Percentiles rank a stretch among this genome's conserved stretches.
Conservation (phyloP, 2,888 invertebrate genomes). For the Drosophila prostipennis region DNA sequence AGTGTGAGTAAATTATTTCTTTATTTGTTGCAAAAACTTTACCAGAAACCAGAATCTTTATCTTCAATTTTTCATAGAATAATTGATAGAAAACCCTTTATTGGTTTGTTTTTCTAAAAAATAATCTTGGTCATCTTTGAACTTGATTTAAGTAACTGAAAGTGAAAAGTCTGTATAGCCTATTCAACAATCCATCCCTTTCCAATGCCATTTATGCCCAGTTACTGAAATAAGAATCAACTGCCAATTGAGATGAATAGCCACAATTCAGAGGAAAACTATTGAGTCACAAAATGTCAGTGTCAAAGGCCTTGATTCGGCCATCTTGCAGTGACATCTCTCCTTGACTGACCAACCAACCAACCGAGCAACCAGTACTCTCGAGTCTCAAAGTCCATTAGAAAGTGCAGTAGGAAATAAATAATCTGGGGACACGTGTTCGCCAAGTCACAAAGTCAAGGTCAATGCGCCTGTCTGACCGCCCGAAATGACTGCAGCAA, state of each 20-base stretch:
- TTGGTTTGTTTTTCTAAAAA: no score
- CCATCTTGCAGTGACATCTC: conserved; percentile 24
- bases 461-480: conserved; percentile 56
- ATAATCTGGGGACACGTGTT: conserved; percentile 32
- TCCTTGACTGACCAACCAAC: conserved; percentile 2
- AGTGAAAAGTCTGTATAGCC: neutral
- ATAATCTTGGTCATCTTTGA: no score
- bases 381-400: conserved; percentile 19
- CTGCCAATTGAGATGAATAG: conserved; percentile 14
- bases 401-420: conserved; percentile 31
- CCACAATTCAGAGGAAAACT: neutral
- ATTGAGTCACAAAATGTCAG: conserved; percentile 9
- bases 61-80: no score
- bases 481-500: conserved; percentile 10
- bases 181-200: neutral
- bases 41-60: no score
- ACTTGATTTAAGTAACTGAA: neutral
- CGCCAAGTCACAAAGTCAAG: conserved; percentile 59
- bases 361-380: neutral
- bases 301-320: conserved; percentile 8
- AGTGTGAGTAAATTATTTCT: no score
- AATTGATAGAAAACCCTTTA: no score
- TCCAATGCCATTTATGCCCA: neutral
- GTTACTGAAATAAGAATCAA: neutral
- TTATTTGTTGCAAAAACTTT: no score